phyloP scores from a whole-genome alignment of 2,797 vertebrate species.

The Oryzias sinensis region DNA sequence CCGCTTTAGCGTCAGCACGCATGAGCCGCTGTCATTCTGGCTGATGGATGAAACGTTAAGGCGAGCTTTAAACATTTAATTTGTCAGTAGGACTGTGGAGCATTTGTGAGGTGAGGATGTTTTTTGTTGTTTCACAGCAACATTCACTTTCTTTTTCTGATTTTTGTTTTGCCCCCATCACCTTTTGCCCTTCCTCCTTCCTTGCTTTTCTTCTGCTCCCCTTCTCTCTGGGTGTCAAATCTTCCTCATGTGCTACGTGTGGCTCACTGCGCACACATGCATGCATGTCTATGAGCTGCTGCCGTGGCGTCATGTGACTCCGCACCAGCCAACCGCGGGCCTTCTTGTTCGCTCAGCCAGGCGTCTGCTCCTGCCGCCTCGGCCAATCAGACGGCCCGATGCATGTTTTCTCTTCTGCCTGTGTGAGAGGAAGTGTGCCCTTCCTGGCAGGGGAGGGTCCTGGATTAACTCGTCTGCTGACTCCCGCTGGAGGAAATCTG shows the following conservation, averaged over 20 bases:
- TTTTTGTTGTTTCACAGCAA: slow-evolving; percentile 5
- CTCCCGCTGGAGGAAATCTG: slow-evolving; percentile 41
- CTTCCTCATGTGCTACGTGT: slow-evolving; percentile 61
- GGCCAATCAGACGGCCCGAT: slow-evolving; percentile 66
- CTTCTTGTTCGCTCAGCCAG: slow-evolving; percentile 57
- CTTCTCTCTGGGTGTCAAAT: slow-evolving; percentile 51
- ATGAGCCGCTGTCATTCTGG: too few relatives aligned
- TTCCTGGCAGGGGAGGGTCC: slow-evolving; percentile 77
- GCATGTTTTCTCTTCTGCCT: slow-evolving; percentile 62
- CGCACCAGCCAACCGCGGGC: slow-evolving; percentile 57
- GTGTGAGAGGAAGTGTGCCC: slow-evolving; percentile 76
- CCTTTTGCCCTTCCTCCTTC: slow-evolving; percentile 26
- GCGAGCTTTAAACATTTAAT: too few relatives aligned
- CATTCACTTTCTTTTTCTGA: slow-evolving; percentile 3
- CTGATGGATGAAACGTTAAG: too few relatives aligned
- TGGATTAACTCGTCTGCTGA: slow-evolving; percentile 68
- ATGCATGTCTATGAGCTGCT: slow-evolving; percentile 36
- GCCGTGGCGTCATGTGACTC: slow-evolving; percentile 66
- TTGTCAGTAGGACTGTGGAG: too few relatives aligned
- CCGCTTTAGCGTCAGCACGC: too few relatives aligned
- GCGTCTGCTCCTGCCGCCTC: slow-evolving; percentile 56
- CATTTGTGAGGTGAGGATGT: too few relatives aligned
- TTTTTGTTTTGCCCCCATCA: slow-evolving; percentile 25
- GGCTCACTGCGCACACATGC: slow-evolving; percentile 39
- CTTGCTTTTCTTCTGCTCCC: slow-evolving; percentile 7